phyloP scores from a whole-genome alignment of 2,797 vertebrate genomes.

The Megalops cyprinoides region DNA sequence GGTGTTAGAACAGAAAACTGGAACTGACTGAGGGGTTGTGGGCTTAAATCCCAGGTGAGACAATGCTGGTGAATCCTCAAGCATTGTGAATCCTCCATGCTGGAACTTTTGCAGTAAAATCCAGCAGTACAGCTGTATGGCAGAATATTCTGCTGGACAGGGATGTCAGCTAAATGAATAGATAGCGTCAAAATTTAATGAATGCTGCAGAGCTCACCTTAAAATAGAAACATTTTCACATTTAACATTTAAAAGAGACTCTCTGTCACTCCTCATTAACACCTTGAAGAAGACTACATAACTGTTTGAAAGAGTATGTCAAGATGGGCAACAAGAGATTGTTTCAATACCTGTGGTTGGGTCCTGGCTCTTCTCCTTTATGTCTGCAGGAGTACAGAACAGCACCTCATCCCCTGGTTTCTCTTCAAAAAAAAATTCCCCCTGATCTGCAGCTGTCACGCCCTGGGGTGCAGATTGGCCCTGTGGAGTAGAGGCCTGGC shows the following conservation, averaged over 20 bases:
- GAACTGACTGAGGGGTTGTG: background rate
- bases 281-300: background rate
- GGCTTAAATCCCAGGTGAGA: background rate
- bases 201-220: background rate
- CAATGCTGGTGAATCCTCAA: background rate
- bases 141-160: background rate
- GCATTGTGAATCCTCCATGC: background rate
- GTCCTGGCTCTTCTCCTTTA: conserved; percentile 27
- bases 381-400: background rate
- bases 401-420: conserved; percentile 28
- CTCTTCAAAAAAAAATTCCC: conserved; percentile 43
- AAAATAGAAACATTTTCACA: background rate
- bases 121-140: background rate
- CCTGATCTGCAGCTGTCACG: conserved; percentile 8
- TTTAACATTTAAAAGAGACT: background rate
- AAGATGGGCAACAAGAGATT: background rate
- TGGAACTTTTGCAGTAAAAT: background rate
- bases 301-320: background rate
- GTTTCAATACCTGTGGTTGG: conserved; percentile 51
- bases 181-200: background rate
- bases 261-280: background rate
- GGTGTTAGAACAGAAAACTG: background rate
- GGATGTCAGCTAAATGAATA: background rate
- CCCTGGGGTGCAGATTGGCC: conserved; percentile 37
- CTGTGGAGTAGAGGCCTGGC: background rate